These are phyloP conservation scores for Atrichornis clamosus DNA, from an alignment of 2,113 vertebrate genomes.

Conservation along the genomic window DNA sequence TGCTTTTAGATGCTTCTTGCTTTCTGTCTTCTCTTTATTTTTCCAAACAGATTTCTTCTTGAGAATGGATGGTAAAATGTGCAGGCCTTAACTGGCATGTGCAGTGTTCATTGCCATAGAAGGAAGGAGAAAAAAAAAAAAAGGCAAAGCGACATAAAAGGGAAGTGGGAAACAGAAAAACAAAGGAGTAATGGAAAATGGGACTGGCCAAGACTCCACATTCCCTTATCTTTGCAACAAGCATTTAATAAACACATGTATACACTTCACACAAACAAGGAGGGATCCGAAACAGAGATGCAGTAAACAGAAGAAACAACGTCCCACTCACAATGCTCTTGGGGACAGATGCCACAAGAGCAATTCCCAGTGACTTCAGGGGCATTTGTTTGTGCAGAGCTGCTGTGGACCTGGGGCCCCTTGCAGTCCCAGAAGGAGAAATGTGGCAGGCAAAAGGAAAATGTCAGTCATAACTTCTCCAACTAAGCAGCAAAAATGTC, in stretches of 20 bases:
- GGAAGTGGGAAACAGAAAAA: neutral
- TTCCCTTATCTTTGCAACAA: conserved; percentile 3
- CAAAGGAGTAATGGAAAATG: neutral
- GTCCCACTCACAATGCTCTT: neutral
- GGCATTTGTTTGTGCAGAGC: neutral
- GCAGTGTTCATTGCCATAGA: neutral
- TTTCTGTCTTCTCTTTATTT: neutral
- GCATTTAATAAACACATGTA: neutral
- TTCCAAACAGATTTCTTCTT: neutral
- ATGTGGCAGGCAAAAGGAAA: neutral
- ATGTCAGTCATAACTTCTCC: neutral
- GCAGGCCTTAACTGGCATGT: neutral
- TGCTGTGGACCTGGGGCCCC: neutral
- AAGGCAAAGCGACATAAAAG: neutral
- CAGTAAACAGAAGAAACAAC: neutral
- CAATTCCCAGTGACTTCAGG: neutral
- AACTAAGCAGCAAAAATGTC: neutral
- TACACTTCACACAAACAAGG: neutral
- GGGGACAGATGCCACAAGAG: neutral
- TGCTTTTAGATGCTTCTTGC: neutral
- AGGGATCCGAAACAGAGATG: neutral
- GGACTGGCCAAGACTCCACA: neutral
- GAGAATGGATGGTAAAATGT: neutral
- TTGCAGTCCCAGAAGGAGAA: neutral
- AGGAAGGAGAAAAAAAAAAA: neutral